A percentile compares a stretch with the other conserved stretches of the same genome.
Conservation (phyloP, 2,797 vertebrate genomes). For the Trematomus bernacchii region DNA sequence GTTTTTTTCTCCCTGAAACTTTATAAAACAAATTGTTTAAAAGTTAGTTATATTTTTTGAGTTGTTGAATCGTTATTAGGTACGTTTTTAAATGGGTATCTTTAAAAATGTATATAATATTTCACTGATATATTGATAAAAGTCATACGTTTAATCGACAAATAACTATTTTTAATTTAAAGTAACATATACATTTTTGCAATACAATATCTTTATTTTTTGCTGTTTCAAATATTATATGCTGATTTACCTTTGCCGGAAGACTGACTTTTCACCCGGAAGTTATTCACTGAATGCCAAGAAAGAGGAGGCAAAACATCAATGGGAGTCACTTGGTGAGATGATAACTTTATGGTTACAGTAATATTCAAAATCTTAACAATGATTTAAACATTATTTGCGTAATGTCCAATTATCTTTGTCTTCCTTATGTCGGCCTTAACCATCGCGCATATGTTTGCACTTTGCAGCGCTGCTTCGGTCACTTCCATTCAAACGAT, state of each 20-base stretch:
- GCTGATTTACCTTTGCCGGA: slow-evolving; percentile 18
- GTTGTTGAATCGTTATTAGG: too few relatives aligned
- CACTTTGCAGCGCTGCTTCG: background rate
- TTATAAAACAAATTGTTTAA: too few relatives aligned
- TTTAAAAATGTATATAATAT: too few relatives aligned
- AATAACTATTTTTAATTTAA: too few relatives aligned
- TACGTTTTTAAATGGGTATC: too few relatives aligned
- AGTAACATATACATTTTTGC: too few relatives aligned
- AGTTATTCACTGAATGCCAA: slow-evolving; percentile 27
- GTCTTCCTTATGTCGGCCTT: fast-evolving
- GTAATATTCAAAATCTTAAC: background rate
- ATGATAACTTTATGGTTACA: background rate
- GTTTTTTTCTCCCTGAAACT: background rate
- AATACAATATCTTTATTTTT: too few relatives aligned
- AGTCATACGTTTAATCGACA: too few relatives aligned
- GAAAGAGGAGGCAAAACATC: slow-evolving; percentile 32
- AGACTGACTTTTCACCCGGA: slow-evolving; percentile 59
- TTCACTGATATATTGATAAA: too few relatives aligned
- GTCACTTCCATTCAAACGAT: background rate
- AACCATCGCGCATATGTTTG: too few relatives aligned
- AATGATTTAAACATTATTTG: fast-evolving
- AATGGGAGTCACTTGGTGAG: slow-evolving; percentile 89
- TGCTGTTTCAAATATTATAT: background rate
- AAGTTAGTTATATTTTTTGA: too few relatives aligned
- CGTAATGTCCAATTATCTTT: background rate